phyloP scores from a whole-genome alignment of 1,140 invertebrate genomes.

The Eupristina koningsbergeri region DNA sequence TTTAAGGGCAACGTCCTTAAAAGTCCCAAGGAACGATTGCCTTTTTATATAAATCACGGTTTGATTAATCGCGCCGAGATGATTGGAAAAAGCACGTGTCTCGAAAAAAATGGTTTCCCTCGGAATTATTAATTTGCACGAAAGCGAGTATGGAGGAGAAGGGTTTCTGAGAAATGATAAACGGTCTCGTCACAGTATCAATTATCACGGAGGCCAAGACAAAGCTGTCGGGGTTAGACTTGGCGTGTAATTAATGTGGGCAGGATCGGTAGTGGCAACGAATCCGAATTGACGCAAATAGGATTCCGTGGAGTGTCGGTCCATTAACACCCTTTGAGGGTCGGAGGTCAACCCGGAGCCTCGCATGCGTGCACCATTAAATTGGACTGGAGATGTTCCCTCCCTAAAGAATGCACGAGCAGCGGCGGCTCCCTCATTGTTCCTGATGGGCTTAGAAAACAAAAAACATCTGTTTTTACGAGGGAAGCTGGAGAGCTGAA shows the following conservation, averaged over 20 bases:
- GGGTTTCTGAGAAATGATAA: not conserved
- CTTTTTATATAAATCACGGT: too few species aligned
- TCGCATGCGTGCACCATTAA: not conserved
- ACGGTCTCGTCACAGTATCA: not conserved
- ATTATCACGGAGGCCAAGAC: too few species aligned
- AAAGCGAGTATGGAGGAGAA: not conserved
- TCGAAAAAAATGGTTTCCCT: too few species aligned
- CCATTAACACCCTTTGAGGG: constrained; percentile 41
- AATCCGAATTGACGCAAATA: constrained; percentile 29
- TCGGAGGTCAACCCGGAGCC: not conserved
- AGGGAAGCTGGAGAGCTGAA: not conserved
- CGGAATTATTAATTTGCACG: not conserved
- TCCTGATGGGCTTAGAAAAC: not conserved
- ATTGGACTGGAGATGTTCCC: not conserved
- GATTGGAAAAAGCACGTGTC: not conserved
- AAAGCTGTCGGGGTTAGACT: too few species aligned
- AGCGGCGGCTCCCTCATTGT: too few species aligned
- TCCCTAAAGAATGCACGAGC: not conserved
- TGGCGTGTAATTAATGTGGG: not conserved
- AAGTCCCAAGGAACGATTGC: too few species aligned
- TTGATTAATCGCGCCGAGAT: not conserved
- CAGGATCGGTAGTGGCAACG: too few species aligned
- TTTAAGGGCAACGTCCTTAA: too few species aligned
- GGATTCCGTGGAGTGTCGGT: not conserved
- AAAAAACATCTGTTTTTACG: not conserved